Percentiles rank a stretch among this genome's conserved stretches.
These are phyloP conservation scores for Allobates femoralis DNA, from an alignment of 2,797 vertebrate genomes.

Conservation along the genomic window DNA sequence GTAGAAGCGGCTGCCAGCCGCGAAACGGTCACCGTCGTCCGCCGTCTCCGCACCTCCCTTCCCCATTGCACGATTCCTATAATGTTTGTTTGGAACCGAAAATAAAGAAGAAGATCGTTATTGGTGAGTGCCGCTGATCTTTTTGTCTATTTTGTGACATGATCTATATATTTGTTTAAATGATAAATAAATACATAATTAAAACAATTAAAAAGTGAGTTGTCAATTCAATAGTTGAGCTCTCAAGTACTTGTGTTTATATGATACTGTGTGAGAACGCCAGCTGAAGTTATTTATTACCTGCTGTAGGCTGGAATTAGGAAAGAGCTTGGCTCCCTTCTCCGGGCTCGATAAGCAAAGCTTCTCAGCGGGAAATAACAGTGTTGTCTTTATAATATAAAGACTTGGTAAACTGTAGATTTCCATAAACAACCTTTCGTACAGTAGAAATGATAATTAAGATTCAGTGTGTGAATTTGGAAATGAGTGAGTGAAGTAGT, in stretches of 20 bases:
- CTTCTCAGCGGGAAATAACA: conserved; percentile 24
- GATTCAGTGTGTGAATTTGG: conserved; percentile 17
- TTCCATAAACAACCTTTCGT: conserved; percentile 32
- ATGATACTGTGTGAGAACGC: conserved; percentile 10
- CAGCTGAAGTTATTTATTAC: conserved; percentile 34
- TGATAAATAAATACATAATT: too few species aligned
- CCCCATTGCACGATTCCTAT: too few species aligned
- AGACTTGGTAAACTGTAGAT: conserved; percentile 36
- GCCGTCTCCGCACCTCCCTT: too few species aligned
- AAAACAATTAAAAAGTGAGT: neutral
- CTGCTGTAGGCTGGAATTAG: conserved; percentile 33
- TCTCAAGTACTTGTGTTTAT: neutral
- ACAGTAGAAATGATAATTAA: conserved; percentile 11
- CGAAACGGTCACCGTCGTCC: too few species aligned
- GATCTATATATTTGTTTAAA: too few species aligned
- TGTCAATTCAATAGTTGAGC: neutral
- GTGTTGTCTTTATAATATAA: conserved; percentile 11
- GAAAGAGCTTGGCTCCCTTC: conserved; percentile 28
- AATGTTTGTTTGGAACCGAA: too few species aligned
- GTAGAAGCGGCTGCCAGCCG: too few species aligned
- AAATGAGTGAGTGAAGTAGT: conserved; percentile 26
- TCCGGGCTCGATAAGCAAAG: conserved; percentile 28
- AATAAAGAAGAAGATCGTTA: too few species aligned
- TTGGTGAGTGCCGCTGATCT: too few species aligned
- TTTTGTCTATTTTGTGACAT: too few species aligned